Percentiles rank a stretch among this genome's conserved stretches.
Evolutionary conservation across 2,113 vertebrate species (phyloP).

Genomic region (Alethe castanea): DNA sequence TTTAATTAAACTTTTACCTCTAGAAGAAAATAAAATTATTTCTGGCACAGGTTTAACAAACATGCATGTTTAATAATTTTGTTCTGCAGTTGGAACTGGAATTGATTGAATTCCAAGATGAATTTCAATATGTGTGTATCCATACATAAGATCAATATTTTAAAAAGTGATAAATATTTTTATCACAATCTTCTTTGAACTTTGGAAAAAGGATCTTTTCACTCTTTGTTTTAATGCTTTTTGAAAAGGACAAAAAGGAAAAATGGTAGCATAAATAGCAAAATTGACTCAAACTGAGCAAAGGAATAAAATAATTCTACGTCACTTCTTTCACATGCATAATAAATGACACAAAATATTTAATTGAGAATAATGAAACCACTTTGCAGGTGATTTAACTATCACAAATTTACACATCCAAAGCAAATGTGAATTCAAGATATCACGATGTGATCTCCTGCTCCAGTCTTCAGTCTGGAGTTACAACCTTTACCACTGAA

Average conservation of each 20-base stretch:
- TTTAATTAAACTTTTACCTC: neutral
- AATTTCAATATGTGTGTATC: neutral
- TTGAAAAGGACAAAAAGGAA: neutral
- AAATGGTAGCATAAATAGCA: neutral
- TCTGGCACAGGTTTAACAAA: neutral
- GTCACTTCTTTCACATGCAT: neutral
- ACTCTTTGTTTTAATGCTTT: neutral
- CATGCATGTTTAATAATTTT: neutral
- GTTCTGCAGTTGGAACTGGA: neutral
- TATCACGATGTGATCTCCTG: neutral
- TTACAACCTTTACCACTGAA: neutral
- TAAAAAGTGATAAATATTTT: neutral
- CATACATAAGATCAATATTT: neutral
- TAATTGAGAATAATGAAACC: neutral
- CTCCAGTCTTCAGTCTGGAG: neutral
- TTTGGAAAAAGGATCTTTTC: neutral
- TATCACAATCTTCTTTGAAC: neutral
- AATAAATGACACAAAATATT: neutral
- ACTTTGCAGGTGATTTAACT: neutral
- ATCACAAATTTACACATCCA: neutral
- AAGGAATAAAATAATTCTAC: neutral
- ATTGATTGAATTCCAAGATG: neutral
- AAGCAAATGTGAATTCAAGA: neutral
- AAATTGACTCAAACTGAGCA: neutral
- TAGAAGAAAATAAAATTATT: neutral